Percentiles rank a stretch among this genome's conserved stretches.
These are phyloP conservation scores for Hypocryptadius cinnamomeus DNA, from an alignment of 2,113 vertebrate species.

Conservation along the genomic window DNA sequence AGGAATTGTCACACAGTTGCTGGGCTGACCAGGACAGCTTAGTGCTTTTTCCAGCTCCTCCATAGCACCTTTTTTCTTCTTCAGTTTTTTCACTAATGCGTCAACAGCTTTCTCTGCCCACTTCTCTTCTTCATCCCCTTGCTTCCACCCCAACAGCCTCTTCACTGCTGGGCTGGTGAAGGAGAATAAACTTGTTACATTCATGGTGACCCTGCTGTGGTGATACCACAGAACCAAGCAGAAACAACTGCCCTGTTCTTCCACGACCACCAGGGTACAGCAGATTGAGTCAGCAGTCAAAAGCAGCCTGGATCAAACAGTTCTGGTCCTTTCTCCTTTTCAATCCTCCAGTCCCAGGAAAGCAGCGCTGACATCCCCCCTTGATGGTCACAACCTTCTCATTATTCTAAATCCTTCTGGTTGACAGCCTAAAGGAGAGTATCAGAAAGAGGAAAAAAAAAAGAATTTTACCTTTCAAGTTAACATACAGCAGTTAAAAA, in stretches of 20 bases:
- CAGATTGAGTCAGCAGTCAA: background rate
- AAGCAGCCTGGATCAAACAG: background rate
- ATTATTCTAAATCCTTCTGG: background rate
- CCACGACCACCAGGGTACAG: background rate
- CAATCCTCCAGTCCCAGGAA: background rate
- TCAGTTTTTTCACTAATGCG: slow-evolving; percentile 93
- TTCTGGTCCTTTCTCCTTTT: background rate
- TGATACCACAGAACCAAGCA: background rate
- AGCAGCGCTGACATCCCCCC: slow-evolving; percentile 20
- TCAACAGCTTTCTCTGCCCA: slow-evolving; percentile 98
- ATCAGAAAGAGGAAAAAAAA: background rate
- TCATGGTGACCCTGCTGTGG: slow-evolving; percentile 72
- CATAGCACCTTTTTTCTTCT: slow-evolving; percentile 99
- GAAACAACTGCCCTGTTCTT: background rate
- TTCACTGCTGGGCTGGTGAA: slow-evolving; percentile 98
- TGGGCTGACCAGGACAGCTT: slow-evolving; percentile 92
- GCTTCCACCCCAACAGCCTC: slow-evolving; percentile 94
- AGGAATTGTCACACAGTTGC: slow-evolving; percentile 95
- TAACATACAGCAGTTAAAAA: background rate
- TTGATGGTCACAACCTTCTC: background rate
- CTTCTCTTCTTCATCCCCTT: slow-evolving; percentile 96
- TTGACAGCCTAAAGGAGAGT: slow-evolving; percentile 24
- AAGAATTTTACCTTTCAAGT: background rate
- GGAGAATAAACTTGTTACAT: slow-evolving; percentile 96
- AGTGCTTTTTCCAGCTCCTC: slow-evolving; percentile 93